Evolutionary conservation across 2,888 invertebrate genomes (phyloP).

Genomic region (Vandiemenella viatica): DNA sequence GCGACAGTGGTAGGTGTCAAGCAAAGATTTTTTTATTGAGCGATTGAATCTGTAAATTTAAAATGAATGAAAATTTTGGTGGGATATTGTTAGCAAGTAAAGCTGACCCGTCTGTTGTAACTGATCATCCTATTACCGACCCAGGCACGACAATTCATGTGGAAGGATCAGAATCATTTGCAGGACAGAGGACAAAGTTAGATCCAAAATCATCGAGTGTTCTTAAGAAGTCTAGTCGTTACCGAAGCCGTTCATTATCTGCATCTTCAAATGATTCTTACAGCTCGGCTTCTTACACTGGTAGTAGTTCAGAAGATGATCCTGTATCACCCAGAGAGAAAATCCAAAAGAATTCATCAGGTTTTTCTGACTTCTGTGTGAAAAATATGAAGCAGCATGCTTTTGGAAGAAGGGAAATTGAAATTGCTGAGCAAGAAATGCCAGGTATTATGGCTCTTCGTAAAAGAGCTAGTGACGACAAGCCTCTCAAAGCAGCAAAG

Average conservation of each 20-base stretch:
- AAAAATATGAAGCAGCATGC: constrained; percentile 84
- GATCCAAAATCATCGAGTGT: constrained; percentile 52
- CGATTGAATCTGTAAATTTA: background rate
- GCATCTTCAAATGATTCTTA: constrained; percentile 92
- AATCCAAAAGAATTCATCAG: constrained; percentile 69
- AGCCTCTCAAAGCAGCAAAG: constrained; percentile 88
- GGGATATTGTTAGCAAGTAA: constrained; percentile 8
- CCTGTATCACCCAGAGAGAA: constrained; percentile 88
- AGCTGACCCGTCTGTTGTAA: constrained; percentile 37
- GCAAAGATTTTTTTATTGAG: no score
- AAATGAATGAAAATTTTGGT: background rate
- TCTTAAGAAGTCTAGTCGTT: constrained; percentile 72
- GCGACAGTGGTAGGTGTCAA: no score
- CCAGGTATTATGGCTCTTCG: constrained; percentile 92
- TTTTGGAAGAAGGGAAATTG: constrained; percentile 89
- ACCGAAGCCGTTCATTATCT: constrained; percentile 78
- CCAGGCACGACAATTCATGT: constrained; percentile 50
- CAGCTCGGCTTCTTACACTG: constrained; percentile 67
- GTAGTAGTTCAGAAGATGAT: constrained; percentile 82
- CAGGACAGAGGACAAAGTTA: constrained; percentile 17
- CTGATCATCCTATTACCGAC: constrained; percentile 61
- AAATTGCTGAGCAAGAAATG: constrained; percentile 89
- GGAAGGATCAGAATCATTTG: constrained; percentile 8
- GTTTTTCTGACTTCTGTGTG: constrained; percentile 84
- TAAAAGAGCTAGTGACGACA: constrained; percentile 81